Conservation (phyloP, 1,140 invertebrate genomes). For the Phymastichus coffea region DNA sequence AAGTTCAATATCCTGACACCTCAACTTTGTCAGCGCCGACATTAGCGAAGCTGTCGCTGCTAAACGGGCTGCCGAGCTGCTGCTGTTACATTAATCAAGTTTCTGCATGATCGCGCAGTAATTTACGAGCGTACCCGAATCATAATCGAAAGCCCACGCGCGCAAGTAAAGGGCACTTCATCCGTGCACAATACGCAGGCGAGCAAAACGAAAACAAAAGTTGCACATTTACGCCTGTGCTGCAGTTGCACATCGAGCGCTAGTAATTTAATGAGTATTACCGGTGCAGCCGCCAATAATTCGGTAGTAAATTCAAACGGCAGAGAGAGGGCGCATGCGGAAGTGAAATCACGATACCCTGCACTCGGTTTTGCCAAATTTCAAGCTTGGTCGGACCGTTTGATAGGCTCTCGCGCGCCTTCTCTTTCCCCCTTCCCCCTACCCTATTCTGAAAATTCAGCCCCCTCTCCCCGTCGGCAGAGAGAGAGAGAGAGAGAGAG, state of each 20-base stretch:
- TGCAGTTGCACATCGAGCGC: background rate
- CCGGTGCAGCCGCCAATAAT: slow-evolving; percentile 1
- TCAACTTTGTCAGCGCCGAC: background rate
- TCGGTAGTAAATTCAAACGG: slow-evolving; percentile 10
- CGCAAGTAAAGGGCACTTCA: no score
- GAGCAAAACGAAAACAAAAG: slow-evolving; percentile 12
- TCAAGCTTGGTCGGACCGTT: slow-evolving; percentile 44
- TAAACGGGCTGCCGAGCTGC: no score
- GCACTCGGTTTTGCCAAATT: slow-evolving; percentile 36
- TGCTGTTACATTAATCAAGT: slow-evolving; percentile 27
- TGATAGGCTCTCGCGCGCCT: slow-evolving; percentile 39
- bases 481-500: no score
- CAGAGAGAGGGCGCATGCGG: background rate
- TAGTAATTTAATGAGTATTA: slow-evolving; percentile 7
- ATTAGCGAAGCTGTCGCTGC: no score
- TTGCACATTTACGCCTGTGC: no score
- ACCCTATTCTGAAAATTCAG: background rate
- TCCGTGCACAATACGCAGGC: background rate
- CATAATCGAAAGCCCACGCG: slow-evolving; percentile 2
- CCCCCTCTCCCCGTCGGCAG: slow-evolving; percentile 27
- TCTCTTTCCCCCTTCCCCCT: background rate
- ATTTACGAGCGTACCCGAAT: slow-evolving; percentile 15
- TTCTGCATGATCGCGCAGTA: slow-evolving; percentile 22
- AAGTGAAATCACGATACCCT: slow-evolving; percentile 39
- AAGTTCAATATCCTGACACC: slow-evolving; percentile 10